phyloP scores from a whole-genome alignment of 2,113 vertebrate species.

The Nycticryphes semicollaris region DNA sequence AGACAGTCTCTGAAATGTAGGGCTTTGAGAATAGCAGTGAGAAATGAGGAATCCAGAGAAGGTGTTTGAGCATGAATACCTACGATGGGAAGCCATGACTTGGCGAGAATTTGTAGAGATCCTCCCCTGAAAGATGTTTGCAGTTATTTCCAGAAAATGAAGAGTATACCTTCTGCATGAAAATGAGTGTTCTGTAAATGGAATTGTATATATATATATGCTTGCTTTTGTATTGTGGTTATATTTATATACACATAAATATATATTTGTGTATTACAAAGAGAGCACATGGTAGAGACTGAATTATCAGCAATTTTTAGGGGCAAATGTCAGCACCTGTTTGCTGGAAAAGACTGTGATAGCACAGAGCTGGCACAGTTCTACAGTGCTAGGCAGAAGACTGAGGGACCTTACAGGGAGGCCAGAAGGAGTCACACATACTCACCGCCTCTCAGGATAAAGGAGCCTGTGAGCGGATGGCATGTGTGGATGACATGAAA shows the following conservation, averaged over 20 bases:
- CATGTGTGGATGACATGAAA: background rate
- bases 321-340: background rate
- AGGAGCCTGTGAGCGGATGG: background rate
- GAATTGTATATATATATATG: background rate
- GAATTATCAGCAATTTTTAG: background rate
- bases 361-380: background rate
- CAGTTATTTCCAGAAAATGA: background rate
- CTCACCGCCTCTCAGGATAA: background rate
- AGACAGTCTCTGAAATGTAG: background rate
- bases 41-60: background rate
- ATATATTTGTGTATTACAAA: background rate
- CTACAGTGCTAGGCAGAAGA: background rate
- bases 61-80: background rate
- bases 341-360: background rate
- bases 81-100: background rate
- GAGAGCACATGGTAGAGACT: background rate
- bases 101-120: background rate
- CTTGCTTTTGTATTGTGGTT: background rate
- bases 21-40: background rate
- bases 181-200: background rate
- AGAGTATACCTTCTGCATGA: background rate
- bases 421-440: background rate
- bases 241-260: background rate
- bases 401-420: background rate
- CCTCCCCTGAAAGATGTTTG: background rate